Percentiles rank a stretch among this genome's conserved stretches.
phyloP scores from a whole-genome alignment of 2,797 vertebrate species.

The Nannoperca obscura region DNA sequence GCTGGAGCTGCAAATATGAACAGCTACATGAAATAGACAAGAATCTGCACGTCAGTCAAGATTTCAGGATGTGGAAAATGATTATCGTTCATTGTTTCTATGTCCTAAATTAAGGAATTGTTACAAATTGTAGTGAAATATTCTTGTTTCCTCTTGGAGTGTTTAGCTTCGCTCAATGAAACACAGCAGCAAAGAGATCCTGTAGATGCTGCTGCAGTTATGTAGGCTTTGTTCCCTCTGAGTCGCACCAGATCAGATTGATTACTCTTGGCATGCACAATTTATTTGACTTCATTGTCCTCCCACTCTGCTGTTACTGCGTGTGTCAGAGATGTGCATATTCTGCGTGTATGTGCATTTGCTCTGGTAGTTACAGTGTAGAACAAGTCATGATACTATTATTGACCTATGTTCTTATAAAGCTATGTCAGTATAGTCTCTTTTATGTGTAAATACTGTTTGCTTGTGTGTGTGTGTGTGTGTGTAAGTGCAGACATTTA shows the following conservation, averaged over 20 bases:
- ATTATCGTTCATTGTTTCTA: constrained; percentile 41
- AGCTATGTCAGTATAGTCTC: constrained; percentile 1
- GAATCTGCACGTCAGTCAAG: constrained; percentile 47
- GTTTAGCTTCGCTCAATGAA: constrained; percentile 44
- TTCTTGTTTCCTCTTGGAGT: constrained; percentile 22
- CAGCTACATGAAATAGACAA: constrained; percentile 47
- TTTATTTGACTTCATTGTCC: constrained; percentile 83
- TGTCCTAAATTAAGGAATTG: constrained; percentile 38
- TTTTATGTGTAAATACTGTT: constrained; percentile 13
- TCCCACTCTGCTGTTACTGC: constrained; percentile 74
- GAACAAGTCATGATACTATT: constrained; percentile 38
- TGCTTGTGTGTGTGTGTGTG: constrained; percentile 25
- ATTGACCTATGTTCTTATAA: constrained; percentile 30
- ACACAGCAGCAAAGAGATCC: constrained; percentile 42
- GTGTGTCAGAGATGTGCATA: constrained; percentile 71
- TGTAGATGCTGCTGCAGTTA: constrained; percentile 64
- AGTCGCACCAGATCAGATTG: constrained; percentile 76
- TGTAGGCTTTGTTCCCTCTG: constrained; percentile 70
- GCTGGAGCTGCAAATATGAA: constrained; percentile 30
- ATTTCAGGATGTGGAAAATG: constrained; percentile 30
- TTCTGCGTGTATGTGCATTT: constrained; percentile 40
- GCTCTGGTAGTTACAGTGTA: constrained; percentile 10
- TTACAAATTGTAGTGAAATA: constrained; percentile 20
- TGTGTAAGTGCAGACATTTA: constrained; percentile 1
- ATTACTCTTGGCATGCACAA: constrained; percentile 81